Evolutionary conservation across 2,888 invertebrate species (phyloP).

Genomic region (Maniola hyperantus): DNA sequence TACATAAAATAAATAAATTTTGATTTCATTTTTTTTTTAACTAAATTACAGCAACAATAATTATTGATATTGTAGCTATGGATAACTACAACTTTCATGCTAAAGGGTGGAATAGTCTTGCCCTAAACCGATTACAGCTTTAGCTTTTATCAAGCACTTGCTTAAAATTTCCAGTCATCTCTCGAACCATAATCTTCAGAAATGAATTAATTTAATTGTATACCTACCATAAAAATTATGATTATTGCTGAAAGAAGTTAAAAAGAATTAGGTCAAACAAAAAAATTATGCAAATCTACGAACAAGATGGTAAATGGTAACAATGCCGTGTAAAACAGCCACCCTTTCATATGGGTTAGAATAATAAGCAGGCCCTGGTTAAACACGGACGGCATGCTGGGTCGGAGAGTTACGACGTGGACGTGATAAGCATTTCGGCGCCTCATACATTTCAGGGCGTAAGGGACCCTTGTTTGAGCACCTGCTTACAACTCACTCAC

Average conservation of each 20-base stretch:
- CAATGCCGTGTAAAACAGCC: background rate
- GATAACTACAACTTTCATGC: too few species aligned
- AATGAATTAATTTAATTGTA: too few species aligned
- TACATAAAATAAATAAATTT: too few species aligned
- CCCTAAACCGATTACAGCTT: too few species aligned
- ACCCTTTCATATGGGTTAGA: background rate
- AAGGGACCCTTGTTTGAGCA: background rate
- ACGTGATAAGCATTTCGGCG: slow-evolving; percentile 12
- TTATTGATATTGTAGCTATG: too few species aligned
- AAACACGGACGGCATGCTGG: background rate
- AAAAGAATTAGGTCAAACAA: too few species aligned
- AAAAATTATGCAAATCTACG: too few species aligned
- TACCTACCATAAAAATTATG: too few species aligned
- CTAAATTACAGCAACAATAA: too few species aligned
- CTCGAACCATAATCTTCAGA: background rate
- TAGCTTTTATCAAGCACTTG: background rate
- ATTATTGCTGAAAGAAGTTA: too few species aligned
- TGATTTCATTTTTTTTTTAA: too few species aligned
- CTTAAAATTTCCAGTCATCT: background rate
- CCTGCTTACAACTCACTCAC: background rate
- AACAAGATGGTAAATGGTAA: background rate
- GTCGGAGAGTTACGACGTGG: background rate
- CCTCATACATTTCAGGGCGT: background rate
- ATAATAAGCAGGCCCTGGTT: slow-evolving; percentile 7
- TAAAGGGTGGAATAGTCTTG: too few species aligned